These are phyloP conservation scores for Oligia latruncula DNA, from an alignment of 2,888 invertebrate genomes.

Conservation along the genomic window DNA sequence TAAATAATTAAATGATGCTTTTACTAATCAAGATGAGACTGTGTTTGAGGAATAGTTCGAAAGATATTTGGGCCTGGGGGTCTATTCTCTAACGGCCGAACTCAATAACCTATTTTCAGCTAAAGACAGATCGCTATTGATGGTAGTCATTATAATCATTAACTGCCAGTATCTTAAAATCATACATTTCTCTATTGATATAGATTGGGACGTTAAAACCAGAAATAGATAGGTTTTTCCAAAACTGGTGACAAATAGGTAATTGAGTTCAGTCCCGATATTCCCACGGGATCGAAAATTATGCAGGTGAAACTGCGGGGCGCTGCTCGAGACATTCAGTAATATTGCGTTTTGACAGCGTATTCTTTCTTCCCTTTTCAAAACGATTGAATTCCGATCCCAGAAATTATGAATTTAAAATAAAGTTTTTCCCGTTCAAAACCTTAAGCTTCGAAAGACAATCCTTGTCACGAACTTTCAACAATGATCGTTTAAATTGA, in stretches of 20 bases:
- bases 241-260: no score
- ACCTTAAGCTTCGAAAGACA: conserved; percentile 34
- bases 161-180: no score
- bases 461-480: conserved; percentile 37
- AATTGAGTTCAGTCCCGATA: no score
- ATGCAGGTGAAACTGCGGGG: no score
- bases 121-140: no score
- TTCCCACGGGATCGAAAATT: no score
- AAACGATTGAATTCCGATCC: neutral
- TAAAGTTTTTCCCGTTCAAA: conserved; percentile 31
- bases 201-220: no score
- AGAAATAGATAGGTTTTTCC: no score
- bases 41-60: neutral
- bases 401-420: conserved; percentile 37
- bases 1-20: neutral
- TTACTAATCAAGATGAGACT: neutral
- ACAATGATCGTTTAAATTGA: conserved; percentile 52
- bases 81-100: no score
- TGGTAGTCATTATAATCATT: no score
- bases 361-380: neutral
- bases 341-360: neutral
- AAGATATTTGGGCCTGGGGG: neutral
- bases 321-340: neutral
- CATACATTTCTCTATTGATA: no score
- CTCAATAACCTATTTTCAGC: no score